These are phyloP conservation scores for Otolemur crassicaudatus DNA, from an alignment of 2,797 vertebrate species.

Conservation along the genomic window DNA sequence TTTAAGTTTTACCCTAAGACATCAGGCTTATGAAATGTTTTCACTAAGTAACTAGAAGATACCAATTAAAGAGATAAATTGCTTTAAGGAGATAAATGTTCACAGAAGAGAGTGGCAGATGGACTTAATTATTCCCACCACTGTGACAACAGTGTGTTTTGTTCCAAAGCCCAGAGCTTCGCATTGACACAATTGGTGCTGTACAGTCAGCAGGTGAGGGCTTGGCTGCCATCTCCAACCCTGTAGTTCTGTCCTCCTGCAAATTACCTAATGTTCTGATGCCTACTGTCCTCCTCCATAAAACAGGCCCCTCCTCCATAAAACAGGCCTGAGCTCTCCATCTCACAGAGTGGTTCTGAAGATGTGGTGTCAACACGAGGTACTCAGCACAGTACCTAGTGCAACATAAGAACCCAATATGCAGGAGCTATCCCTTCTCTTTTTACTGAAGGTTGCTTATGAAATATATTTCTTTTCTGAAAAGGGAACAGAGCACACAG, in stretches of 20 bases:
- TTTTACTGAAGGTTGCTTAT: background rate
- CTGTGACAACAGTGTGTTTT: background rate
- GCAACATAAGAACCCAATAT: background rate
- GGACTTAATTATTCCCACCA: background rate
- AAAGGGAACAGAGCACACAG: background rate
- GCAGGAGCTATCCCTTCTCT: background rate
- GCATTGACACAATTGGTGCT: background rate
- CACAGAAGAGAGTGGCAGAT: constrained; percentile 13
- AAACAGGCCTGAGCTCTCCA: background rate
- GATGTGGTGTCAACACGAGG: background rate
- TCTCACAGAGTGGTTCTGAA: background rate
- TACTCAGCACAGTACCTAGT: background rate
- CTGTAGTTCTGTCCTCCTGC: background rate
- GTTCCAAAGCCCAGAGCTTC: background rate
- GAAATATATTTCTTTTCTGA: background rate
- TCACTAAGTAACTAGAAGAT: constrained; percentile 45
- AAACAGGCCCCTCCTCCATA: background rate
- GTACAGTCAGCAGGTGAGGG: background rate
- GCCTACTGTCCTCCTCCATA: background rate
- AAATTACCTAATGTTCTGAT: background rate
- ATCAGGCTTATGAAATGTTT: constrained; percentile 47
- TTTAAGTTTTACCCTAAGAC: constrained; percentile 3
- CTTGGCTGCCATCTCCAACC: background rate
- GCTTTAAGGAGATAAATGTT: background rate
- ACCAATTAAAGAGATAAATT: constrained; percentile 30